Evolutionary conservation across 2,888 invertebrate species (phyloP).

Genomic region (Microctonus aethiopoides): DNA sequence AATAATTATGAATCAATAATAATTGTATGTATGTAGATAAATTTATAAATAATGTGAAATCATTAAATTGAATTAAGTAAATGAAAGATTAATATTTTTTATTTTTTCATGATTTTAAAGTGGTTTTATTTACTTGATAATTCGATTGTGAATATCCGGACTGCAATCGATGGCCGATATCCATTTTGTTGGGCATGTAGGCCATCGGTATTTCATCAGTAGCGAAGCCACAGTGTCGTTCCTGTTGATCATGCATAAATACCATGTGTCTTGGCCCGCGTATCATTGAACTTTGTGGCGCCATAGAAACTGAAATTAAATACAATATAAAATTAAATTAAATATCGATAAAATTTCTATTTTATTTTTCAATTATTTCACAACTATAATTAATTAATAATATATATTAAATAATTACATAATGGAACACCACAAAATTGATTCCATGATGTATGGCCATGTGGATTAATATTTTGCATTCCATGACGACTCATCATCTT

Average conservation of each 20-base stretch:
- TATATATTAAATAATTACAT: constrained; percentile 47
- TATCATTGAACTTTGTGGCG: constrained; percentile 52
- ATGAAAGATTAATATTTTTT: not conserved
- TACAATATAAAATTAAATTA: too few species aligned
- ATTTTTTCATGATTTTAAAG: not conserved
- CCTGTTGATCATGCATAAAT: constrained; percentile 58
- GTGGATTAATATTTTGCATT: constrained; percentile 49
- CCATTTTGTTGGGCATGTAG: constrained; percentile 55
- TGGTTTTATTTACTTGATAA: constrained; percentile 48
- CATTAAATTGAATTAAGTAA: not conserved
- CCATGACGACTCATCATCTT: constrained; percentile 58
- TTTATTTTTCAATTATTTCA: too few species aligned
- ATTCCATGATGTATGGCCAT: constrained; percentile 58
- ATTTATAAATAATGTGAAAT: not conserved
- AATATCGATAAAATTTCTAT: too few species aligned
- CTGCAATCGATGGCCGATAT: constrained; percentile 51
- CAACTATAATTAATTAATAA: constrained; percentile 9
- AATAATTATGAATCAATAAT: not conserved
- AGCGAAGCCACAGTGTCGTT: constrained; percentile 55
- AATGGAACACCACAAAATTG: constrained; percentile 62
- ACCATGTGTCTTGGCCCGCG: constrained; percentile 62
- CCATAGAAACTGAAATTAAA: constrained; percentile 38
- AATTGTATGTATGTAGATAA: constrained; percentile 11
- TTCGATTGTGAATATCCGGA: constrained; percentile 54
- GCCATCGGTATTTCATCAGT: constrained; percentile 54